Evolutionary conservation across 2,888 invertebrate species (phyloP), one percentile per base, ranked within the genome.

Genomic region (Caenorhabditis afra): DNA sequence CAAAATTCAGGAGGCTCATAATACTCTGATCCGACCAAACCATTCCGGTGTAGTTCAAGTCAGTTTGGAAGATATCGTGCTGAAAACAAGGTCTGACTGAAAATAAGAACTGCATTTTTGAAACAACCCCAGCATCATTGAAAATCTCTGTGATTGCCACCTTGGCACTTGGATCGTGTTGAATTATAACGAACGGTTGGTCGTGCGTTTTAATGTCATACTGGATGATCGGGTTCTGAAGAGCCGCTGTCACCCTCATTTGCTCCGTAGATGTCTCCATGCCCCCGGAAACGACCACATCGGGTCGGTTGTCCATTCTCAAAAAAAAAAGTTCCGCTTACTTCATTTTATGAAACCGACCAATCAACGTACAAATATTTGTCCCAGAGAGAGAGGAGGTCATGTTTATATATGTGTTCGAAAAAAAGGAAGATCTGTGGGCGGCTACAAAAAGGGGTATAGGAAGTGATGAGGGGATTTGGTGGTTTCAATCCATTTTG

Each of bases 41-140:
- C 57, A 67, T 49, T 22, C 57, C 67, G 16, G 67, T 67, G 23
- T 39, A 67, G 41, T 58, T 49, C 1, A 49, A n/a, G 18, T 67
- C 67, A 16, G 67, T 67, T 2, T 20, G 22, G 4, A 67, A n/a
- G n/a, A 67, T 20, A 0, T 16, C 49, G 45, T 67, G 47, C 67
- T 67, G 22, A 57, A 57, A 14, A n/a, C 1, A 5, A 22, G 18
- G 1, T 29, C 23, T 16, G 11, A 22, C 11, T 11, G 16, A 35
- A n/a, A n/a, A n/a, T n/a, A 16, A 49, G 20, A 3, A 10, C 8
- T 12, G 37, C 16, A 52, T n/a, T 8, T 18, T 52, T 4, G 16
- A n/a, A 23, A 23, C 3, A 20, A 67, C 67, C 58, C 37, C 58
- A 16, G n/a, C 2, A 41, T 57, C 50, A 16, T 16, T 39, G 29